These are phyloP conservation scores for Arion vulgaris DNA, from an alignment of 1,140 invertebrate species.

Conservation along the genomic window DNA sequence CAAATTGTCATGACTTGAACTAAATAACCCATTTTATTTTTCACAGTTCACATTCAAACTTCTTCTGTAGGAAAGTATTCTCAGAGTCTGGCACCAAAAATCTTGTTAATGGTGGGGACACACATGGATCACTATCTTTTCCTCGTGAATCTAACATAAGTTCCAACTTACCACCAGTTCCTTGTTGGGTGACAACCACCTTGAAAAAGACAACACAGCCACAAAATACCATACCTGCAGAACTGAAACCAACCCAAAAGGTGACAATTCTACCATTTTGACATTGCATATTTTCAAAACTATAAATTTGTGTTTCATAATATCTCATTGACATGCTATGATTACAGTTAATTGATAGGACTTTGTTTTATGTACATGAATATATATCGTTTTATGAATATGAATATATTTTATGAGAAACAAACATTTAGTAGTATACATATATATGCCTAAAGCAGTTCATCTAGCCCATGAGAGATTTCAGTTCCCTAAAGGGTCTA, in stretches of 20 bases:
- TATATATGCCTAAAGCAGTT: too few species aligned
- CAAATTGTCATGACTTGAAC: too few species aligned
- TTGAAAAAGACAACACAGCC: background rate
- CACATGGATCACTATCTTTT: conserved; percentile 41
- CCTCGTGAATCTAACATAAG: conserved; percentile 20
- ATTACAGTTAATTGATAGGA: too few species aligned
- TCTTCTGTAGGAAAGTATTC: conserved; percentile 61
- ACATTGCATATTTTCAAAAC: background rate
- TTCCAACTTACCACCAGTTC: conserved; percentile 28
- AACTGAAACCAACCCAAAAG: conserved; percentile 7
- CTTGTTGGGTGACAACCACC: conserved; percentile 27
- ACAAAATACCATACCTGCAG: background rate
- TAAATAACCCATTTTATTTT: too few species aligned
- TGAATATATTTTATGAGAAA: too few species aligned
- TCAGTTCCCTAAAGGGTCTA: too few species aligned
- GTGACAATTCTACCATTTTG: background rate
- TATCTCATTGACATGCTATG: too few species aligned
- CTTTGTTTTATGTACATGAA: too few species aligned
- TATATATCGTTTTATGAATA: too few species aligned
- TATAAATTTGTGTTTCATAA: background rate
- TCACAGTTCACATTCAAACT: background rate
- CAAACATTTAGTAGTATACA: too few species aligned
- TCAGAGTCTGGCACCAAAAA: conserved; percentile 52
- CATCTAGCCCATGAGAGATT: too few species aligned
- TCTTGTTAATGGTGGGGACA: conserved; percentile 66